Conservation (phyloP, 1,140 invertebrate genomes). For the Trypoxylus dichotomus region DNA sequence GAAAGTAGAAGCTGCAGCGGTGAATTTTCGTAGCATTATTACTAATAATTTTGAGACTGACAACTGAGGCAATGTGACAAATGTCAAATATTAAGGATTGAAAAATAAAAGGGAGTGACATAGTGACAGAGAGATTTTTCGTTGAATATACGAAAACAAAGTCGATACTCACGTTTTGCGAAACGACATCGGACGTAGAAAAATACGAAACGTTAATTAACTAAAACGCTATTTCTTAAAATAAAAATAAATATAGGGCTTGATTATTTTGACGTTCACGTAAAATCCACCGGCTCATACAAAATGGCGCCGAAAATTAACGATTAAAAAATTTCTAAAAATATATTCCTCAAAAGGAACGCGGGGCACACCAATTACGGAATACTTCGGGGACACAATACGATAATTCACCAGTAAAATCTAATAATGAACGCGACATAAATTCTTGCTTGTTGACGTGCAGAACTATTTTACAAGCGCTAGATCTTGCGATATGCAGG, state of each 20-base stretch:
- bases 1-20: background rate
- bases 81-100: conserved; percentile 41
- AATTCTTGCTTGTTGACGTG: conserved; percentile 51
- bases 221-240: conserved; percentile 10
- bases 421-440: conserved; percentile 40
- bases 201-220: conserved; percentile 22
- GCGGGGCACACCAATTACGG: conserved; percentile 1
- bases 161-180: conserved; percentile 12
- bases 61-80: conserved; percentile 38
- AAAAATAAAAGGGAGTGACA: conserved; percentile 52
- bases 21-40: conserved; percentile 1
- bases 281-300: conserved; percentile 51
- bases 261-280: conserved; percentile 44
- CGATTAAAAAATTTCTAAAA: conserved; percentile 45
- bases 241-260: conserved; percentile 29
- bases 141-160: conserved; percentile 14
- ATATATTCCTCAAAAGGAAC: conserved; percentile 35
- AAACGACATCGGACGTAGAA: conserved; percentile 26
- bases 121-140: conserved; percentile 33
- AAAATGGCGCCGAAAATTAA: conserved; percentile 52
- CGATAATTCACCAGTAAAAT: conserved; percentile 29
- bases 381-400: background rate
- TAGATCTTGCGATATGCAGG: conserved; percentile 47
- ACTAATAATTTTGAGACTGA: conserved; percentile 21
- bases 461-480: conserved; percentile 50